Evolutionary conservation across 2,888 invertebrate genomes (phyloP).

Genomic region (Stenichneumon culpator): DNA sequence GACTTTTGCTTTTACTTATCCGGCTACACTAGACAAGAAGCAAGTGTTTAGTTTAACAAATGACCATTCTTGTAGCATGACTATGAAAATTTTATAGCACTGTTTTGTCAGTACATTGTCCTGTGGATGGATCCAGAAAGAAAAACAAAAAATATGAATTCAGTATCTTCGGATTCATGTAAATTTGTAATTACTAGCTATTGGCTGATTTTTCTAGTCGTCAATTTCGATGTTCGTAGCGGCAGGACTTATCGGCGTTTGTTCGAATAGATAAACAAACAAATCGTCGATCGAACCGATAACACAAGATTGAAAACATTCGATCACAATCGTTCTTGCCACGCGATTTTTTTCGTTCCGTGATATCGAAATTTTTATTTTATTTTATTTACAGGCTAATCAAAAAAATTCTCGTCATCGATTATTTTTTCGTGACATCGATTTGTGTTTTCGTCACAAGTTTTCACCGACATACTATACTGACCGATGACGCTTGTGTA

Average conservation of each 20-base stretch:
- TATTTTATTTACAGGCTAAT: not conserved
- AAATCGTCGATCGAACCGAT: not conserved
- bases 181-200: not conserved
- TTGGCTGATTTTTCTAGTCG: not conserved
- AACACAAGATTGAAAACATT: not conserved
- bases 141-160: not conserved
- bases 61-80: not conserved
- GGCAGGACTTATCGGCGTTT: not conserved
- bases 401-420: not conserved
- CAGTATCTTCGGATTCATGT: not conserved
- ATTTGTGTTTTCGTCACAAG: slow-evolving; percentile 24
- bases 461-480: slow-evolving; percentile 71
- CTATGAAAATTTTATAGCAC: not conserved
- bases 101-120: not conserved
- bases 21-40: slow-evolving; percentile 53
- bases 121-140: too few species aligned
- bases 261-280: not conserved
- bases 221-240: not conserved
- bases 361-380: not conserved
- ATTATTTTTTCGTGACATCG: not conserved
- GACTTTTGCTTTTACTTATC: slow-evolving; percentile 44
- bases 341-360: not conserved
- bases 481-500: slow-evolving; percentile 82
- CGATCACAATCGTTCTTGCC: not conserved
- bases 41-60: slow-evolving; percentile 20